Evolutionary conservation across 2,888 invertebrate genomes (phyloP), one percentile per base, ranked within the genome.

Genomic region (Drosophila falleni): DNA sequence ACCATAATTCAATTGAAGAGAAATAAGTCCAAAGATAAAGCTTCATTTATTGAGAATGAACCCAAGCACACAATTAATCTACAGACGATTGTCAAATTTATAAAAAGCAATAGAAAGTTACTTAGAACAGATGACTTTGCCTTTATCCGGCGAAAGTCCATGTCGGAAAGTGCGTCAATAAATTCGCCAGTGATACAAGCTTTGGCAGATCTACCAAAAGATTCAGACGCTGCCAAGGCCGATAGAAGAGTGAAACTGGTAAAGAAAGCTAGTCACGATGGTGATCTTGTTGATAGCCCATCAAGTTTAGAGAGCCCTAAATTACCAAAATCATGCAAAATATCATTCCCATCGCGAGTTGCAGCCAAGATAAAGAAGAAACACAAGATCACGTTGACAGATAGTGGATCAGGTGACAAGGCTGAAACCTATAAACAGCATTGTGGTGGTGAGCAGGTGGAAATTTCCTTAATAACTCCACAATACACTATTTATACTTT

Each of bases 341-440:
- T 85, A 80, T 84, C 87, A 78, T 90, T 92, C 63, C 91, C 91
- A n/a, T 91, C 91, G 64, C 87, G 91, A 86, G 90, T 92, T 66
- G 91, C 91, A 53, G 92, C 91, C 39, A 91, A 91, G 84, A 90
- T 92, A 53, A 90, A 89, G 37, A 90, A 90, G 71, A 90, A 87
- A 71, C 89, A 89, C 31, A 90, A 90, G 63, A 76, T 74, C 50
- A 78, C 79, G 55, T n/a, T 78, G 51, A 73, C 80, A 29, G 62
- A 81, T 29, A 74, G 71, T 46, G 64, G 65, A 63, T 61, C 72
- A 9, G 75, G 51, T 46, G 81, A 88, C 56, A 80, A 86, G 42
- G 80, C 90, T 19, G 91, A 91, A 68, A 84, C 83, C 60, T 91
- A 91, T 74, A 91, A 89, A 80, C 91, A 91, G 79, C 78, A 89